These are phyloP conservation scores for Strix uralensis DNA, from an alignment of 2,113 vertebrate species.

Conservation along the genomic window DNA sequence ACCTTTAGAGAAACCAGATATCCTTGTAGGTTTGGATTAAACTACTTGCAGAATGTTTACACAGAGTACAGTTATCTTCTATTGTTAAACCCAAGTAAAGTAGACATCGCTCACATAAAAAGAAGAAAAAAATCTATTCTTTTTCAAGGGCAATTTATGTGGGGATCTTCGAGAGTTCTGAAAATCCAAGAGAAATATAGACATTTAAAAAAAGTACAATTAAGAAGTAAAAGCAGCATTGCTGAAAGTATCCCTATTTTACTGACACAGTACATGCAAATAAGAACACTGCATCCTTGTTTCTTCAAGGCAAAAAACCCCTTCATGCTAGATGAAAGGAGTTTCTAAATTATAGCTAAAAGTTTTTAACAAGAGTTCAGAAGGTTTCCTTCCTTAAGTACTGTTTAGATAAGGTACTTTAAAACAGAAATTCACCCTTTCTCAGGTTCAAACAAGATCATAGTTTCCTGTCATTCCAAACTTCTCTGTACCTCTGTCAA, in stretches of 20 bases:
- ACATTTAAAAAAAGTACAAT: not conserved
- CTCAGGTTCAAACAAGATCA: not conserved
- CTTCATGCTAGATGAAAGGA: constrained; percentile 59
- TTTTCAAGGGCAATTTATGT: not conserved
- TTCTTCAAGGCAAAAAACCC: constrained; percentile 5
- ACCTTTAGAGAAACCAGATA: constrained; percentile 27
- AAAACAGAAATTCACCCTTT: constrained; percentile 15
- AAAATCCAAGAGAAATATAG: not conserved
- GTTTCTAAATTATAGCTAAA: constrained; percentile 36
- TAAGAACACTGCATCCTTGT: constrained; percentile 33
- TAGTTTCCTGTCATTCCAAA: constrained; percentile 9
- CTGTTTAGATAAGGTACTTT: constrained; percentile 24
- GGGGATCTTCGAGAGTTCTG: not conserved
- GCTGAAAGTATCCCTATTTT: not conserved
- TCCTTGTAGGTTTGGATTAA: not conserved
- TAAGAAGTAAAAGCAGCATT: not conserved
- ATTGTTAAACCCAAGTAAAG: not conserved
- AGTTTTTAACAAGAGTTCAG: constrained; percentile 51
- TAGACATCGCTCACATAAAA: not conserved
- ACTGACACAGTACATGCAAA: constrained; percentile 23
- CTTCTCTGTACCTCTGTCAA: not conserved
- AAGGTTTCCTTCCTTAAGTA: constrained; percentile 13
- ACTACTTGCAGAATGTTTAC: not conserved
- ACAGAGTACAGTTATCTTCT: not conserved
- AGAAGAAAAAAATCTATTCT: not conserved